Conservation (phyloP, 2,113 vertebrate species). For the Pavo muticus region DNA sequence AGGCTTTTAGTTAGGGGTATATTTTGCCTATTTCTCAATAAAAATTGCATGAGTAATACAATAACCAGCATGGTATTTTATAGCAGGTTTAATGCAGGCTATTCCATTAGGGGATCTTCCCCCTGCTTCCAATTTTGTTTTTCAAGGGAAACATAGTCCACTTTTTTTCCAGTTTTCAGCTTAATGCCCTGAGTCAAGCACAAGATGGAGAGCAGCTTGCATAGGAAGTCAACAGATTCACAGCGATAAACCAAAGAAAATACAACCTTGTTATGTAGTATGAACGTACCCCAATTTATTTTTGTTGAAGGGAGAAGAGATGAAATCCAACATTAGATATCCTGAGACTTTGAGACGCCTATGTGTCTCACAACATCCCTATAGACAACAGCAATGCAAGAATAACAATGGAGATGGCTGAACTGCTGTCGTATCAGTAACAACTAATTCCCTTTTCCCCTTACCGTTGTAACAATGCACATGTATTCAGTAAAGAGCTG, state of each 20-base stretch:
- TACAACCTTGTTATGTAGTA: not conserved
- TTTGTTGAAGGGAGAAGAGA: not conserved
- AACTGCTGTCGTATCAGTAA: not conserved
- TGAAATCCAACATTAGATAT: not conserved
- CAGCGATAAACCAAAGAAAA: not conserved
- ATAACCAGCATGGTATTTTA: constrained; percentile 12
- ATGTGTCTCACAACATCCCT: not conserved
- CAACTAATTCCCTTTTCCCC: not conserved
- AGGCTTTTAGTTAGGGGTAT: not conserved
- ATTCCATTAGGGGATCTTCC: constrained; percentile 11
- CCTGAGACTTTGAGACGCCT: not conserved
- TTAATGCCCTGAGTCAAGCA: not conserved
- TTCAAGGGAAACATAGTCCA: not conserved
- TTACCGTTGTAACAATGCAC: not conserved
- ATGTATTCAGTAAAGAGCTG: not conserved
- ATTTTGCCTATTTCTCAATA: constrained; percentile 1
- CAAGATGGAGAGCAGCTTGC: not conserved
- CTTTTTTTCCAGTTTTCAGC: not conserved
- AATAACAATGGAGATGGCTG: not conserved
- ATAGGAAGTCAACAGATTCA: not conserved
- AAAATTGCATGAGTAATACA: constrained; percentile 27
- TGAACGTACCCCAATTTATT: not conserved
- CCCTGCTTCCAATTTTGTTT: constrained; percentile 5
- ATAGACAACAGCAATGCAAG: not conserved
- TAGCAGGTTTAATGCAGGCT: constrained; percentile 4